These are phyloP conservation scores for Pseudopodoces humilis DNA, from an alignment of 2,113 vertebrate genomes.

Conservation along the genomic window DNA sequence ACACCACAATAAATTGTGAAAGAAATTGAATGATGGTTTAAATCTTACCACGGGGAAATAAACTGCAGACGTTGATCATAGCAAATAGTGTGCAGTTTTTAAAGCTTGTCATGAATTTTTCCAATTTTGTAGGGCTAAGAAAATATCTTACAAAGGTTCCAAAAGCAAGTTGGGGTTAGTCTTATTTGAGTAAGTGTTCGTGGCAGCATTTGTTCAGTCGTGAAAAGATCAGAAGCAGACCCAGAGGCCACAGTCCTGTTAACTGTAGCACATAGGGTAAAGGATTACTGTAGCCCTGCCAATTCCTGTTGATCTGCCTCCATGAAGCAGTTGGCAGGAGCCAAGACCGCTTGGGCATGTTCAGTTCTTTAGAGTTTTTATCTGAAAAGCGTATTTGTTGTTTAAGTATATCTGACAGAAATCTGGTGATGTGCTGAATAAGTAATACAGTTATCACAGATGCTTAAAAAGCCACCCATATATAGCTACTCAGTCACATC, in stretches of 20 bases:
- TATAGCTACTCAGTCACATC: not conserved
- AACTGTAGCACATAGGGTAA: not conserved
- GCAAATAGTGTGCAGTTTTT: not conserved
- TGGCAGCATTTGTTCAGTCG: not conserved
- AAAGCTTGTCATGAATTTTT: not conserved
- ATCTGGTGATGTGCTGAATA: not conserved
- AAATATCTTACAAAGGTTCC: not conserved
- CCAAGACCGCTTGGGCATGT: not conserved
- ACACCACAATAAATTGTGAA: not conserved
- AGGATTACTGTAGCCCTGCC: not conserved
- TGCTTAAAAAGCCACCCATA: not conserved
- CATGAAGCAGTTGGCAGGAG: not conserved
- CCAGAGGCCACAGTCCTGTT: not conserved
- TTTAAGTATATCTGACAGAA: not conserved
- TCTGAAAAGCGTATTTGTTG: not conserved
- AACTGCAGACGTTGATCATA: not conserved
- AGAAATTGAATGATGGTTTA: not conserved
- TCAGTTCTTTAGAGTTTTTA: not conserved
- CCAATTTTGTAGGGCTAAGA: not conserved
- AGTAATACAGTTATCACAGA: not conserved
- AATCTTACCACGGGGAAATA: not conserved
- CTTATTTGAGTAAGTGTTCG: not conserved
- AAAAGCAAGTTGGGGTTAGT: not conserved
- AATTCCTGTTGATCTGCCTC: not conserved
- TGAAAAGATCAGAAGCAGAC: not conserved